Evolutionary conservation across 2,113 vertebrate species (phyloP).

Genomic region (Toxotes chatareus): DNA sequence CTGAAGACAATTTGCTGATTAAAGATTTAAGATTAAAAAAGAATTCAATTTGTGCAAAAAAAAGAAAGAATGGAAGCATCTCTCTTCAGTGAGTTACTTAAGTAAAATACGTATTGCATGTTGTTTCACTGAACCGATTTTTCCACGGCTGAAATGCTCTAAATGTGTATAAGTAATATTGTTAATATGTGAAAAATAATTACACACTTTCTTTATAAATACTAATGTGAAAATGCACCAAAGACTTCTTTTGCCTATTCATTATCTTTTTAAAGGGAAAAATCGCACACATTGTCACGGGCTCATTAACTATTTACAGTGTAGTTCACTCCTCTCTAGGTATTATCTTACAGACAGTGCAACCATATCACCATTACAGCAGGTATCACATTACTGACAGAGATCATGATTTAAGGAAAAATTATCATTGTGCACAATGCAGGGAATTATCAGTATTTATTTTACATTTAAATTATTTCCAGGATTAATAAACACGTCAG

Average conservation of each 20-base stretch:
- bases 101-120: background rate
- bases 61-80: background rate
- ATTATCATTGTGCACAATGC: slow-evolving; percentile 1
- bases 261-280: slow-evolving; percentile 55
- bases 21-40: slow-evolving; percentile 56
- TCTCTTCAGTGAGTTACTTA: background rate
- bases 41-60: slow-evolving; percentile 27
- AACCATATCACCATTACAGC: slow-evolving; percentile 71
- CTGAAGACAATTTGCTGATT: slow-evolving; percentile 62
- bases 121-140: background rate
- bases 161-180: background rate
- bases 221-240: background rate
- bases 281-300: slow-evolving; percentile 63
- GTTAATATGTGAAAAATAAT: background rate
- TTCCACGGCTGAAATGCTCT: background rate
- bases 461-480: slow-evolving; percentile 12
- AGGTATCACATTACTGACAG: slow-evolving; percentile 70
- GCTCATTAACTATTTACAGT: slow-evolving; percentile 81
- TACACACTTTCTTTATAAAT: background rate
- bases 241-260: slow-evolving; percentile 43
- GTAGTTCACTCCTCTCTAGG: slow-evolving; percentile 65
- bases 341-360: slow-evolving; percentile 77
- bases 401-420: slow-evolving; percentile 61
- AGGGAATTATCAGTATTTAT: background rate
- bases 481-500: slow-evolving; percentile 1